Conservation (phyloP, 2,888 invertebrate species). For the Acanthosepion esculentum region DNA sequence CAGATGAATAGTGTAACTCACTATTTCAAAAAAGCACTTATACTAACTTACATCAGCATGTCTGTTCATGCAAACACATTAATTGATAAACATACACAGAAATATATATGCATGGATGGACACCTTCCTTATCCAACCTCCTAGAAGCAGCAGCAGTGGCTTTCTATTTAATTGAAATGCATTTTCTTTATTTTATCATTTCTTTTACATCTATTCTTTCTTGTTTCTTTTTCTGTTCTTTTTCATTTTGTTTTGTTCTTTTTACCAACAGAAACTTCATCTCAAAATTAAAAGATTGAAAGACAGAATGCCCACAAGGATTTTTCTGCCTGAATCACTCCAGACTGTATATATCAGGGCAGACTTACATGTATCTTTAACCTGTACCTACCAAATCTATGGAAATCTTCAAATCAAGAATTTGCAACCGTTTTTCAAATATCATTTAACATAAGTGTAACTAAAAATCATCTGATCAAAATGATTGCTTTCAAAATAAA, state of each 20-base stretch:
- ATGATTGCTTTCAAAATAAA: background rate
- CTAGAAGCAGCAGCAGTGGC: background rate
- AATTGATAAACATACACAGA: background rate
- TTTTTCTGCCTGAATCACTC: background rate
- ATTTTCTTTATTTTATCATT: background rate
- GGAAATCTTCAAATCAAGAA: background rate
- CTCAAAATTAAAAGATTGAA: conserved; percentile 8
- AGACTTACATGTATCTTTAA: background rate
- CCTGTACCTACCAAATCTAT: background rate
- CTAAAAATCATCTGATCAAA: background rate
- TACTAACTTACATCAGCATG: background rate
- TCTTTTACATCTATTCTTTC: background rate
- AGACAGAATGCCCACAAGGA: background rate
- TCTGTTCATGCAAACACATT: background rate
- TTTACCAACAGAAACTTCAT: background rate
- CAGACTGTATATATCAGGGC: background rate
- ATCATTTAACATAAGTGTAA: background rate
- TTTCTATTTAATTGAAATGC: conserved; percentile 33
- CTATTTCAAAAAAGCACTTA: background rate
- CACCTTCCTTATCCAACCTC: background rate
- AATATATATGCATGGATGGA: background rate
- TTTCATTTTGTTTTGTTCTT: background rate
- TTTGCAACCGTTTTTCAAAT: background rate
- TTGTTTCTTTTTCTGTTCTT: background rate
- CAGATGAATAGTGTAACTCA: background rate